These are phyloP conservation scores for Sarcophaga carnaria DNA, from an alignment of 2,888 invertebrate genomes.

Conservation along the genomic window DNA sequence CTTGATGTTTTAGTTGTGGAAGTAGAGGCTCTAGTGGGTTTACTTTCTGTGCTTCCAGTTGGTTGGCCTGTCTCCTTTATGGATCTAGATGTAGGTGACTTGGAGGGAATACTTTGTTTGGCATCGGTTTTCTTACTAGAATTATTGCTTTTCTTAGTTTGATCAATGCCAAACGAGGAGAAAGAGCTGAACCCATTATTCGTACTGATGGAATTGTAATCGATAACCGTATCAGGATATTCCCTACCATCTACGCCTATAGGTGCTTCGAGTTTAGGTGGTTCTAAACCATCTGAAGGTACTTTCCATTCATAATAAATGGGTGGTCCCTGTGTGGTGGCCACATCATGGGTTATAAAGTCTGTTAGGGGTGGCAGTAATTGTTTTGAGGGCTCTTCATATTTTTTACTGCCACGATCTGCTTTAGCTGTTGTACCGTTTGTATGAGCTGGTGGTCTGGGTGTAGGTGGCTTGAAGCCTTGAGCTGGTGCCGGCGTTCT, in stretches of 20 bases:
- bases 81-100: slow-evolving; percentile 76
- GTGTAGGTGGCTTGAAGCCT: slow-evolving; percentile 74
- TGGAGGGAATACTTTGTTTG: slow-evolving; percentile 45
- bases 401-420: slow-evolving; percentile 16
- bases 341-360: slow-evolving; percentile 81
- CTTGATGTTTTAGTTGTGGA: slow-evolving; percentile 71
- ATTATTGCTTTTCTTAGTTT: slow-evolving; percentile 41
- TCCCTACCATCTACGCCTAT: slow-evolving; percentile 81
- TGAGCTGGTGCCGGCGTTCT: slow-evolving; percentile 77
- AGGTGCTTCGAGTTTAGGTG: slow-evolving; percentile 82
- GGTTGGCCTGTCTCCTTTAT: slow-evolving; percentile 75
- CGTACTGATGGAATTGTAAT: slow-evolving; percentile 74
- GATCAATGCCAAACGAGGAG: slow-evolving; percentile 66
- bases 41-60: slow-evolving; percentile 30
- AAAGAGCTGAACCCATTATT: slow-evolving; percentile 72
- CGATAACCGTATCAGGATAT: slow-evolving; percentile 75
- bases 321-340: slow-evolving; percentile 85
- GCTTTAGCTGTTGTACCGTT: slow-evolving; percentile 26
- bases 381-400: slow-evolving; percentile 77
- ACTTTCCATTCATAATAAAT: slow-evolving; percentile 86
- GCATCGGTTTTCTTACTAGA: slow-evolving; percentile 14
- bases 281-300: slow-evolving; percentile 84
- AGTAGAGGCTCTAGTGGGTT: slow-evolving; percentile 72
- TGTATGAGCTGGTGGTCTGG: slow-evolving; percentile 53
- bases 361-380: slow-evolving; percentile 84